Percentiles rank a stretch among this genome's conserved stretches.
Evolutionary conservation across 2,888 invertebrate species (phyloP).

Genomic region (Dasysyrphus tricinctus): DNA sequence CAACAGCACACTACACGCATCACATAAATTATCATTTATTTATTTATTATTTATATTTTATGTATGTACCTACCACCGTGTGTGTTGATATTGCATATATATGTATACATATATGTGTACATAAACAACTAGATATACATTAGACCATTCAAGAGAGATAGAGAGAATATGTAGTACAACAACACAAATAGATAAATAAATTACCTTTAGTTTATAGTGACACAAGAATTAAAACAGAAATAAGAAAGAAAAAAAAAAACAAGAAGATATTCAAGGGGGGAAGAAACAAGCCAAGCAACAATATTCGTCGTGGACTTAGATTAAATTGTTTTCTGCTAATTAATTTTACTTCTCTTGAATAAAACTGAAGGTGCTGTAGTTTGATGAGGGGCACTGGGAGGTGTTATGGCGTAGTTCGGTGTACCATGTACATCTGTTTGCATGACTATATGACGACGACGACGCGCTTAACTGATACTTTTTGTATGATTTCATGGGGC

Average conservation of each 20-base stretch:
- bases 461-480: slow-evolving; percentile 42
- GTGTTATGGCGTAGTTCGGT: slow-evolving; percentile 14
- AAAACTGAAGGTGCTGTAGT: slow-evolving; percentile 22
- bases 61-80: slow-evolving; percentile 44
- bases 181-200: slow-evolving; percentile 36
- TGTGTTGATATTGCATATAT: slow-evolving; percentile 31
- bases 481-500: slow-evolving; percentile 64
- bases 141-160: slow-evolving; percentile 40
- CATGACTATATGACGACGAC: slow-evolving; percentile 10
- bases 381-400: background rate
- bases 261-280: slow-evolving; percentile 48
- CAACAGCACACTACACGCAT: slow-evolving; percentile 30
- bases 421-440: slow-evolving; percentile 64
- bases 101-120: background rate
- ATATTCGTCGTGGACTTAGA: slow-evolving; percentile 70
- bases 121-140: slow-evolving; percentile 1
- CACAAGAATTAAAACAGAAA: slow-evolving; percentile 47
- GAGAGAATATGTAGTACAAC: slow-evolving; percentile 44
- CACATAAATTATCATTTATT: slow-evolving; percentile 64
- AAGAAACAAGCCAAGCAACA: slow-evolving; percentile 69
- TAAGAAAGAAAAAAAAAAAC: slow-evolving; percentile 10
- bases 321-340: slow-evolving; percentile 75
- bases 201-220: slow-evolving; percentile 53
- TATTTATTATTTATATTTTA: slow-evolving; percentile 55
- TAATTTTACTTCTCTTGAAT: slow-evolving; percentile 63